These are phyloP conservation scores for Parapristionchus giblindavisi DNA, from an alignment of 2,888 invertebrate genomes.

Conservation along the genomic window DNA sequence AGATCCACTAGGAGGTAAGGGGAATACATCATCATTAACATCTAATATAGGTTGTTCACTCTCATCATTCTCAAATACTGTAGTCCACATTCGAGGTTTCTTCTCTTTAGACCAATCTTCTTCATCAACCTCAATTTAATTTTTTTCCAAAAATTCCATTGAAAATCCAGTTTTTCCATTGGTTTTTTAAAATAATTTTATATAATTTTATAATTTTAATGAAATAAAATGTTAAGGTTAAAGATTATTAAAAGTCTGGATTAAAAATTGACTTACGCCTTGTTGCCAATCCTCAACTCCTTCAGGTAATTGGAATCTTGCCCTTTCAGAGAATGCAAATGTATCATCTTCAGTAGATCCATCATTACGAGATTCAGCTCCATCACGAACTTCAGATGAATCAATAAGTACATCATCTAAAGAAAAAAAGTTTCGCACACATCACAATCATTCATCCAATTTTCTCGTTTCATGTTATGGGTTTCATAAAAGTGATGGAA, in stretches of 20 bases:
- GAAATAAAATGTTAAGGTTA: neutral
- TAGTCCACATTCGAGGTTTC: constrained; percentile 65
- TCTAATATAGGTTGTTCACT: constrained; percentile 46
- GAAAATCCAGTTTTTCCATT: neutral
- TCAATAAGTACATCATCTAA: constrained; percentile 24
- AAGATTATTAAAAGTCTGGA: neutral
- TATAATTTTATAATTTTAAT: neutral
- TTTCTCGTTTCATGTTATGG: no score
- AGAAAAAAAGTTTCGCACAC: neutral
- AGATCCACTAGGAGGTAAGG: constrained; percentile 39
- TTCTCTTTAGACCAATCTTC: neutral
- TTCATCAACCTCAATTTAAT: neutral
- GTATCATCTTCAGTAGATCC: constrained; percentile 22
- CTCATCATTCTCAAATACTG: constrained; percentile 66
- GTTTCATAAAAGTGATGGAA: no score
- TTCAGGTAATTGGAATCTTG: constrained; percentile 32
- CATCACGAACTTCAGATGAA: constrained; percentile 28
- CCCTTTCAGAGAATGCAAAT: constrained; percentile 14
- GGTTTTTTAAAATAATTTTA: neutral
- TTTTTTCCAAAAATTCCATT: neutral
- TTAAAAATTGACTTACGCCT: neutral
- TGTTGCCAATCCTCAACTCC: constrained; percentile 35
- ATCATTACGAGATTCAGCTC: constrained; percentile 33
- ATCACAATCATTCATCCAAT: neutral
- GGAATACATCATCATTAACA: constrained; percentile 49